phyloP scores from a whole-genome alignment of 2,888 invertebrate species.

The Campopleginae sp. region DNA sequence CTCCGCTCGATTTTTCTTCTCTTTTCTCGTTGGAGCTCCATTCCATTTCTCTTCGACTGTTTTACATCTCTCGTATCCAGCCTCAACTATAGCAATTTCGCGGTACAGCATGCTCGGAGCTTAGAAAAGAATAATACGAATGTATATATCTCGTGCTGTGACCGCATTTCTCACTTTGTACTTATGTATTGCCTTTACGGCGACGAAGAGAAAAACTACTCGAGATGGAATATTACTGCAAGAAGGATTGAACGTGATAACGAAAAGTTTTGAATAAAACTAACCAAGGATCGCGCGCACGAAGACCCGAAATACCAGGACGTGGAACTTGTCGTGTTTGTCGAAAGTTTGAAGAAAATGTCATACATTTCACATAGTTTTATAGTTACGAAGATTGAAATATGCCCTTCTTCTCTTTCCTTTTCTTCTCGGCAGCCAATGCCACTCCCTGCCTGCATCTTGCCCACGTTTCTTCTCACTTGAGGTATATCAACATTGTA shows the following conservation, averaged over 20 bases:
- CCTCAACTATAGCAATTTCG: conserved; percentile 26
- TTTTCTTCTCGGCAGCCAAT: neutral
- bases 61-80: conserved; percentile 26
- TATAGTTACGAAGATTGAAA: conserved; percentile 53
- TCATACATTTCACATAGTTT: conserved; percentile 43
- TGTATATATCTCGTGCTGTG: conserved; percentile 22
- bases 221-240: conserved; percentile 9
- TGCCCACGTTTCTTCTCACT: conserved; percentile 33
- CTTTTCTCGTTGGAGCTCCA: neutral
- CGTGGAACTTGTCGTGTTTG: conserved; percentile 51
- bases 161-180: conserved; percentile 36
- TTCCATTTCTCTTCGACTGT: conserved; percentile 13
- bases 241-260: conserved; percentile 42
- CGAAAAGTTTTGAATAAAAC: conserved; percentile 32
- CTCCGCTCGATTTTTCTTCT: neutral
- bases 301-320: neutral
- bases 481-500: conserved; percentile 42
- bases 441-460: neutral
- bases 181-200: neutral
- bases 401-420: conserved; percentile 23
- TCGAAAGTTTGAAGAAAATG: conserved; percentile 51
- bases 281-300: conserved; percentile 1
- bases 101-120: conserved; percentile 12
- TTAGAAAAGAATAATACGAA: conserved; percentile 41
- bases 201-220: neutral